These are phyloP conservation scores for Cotesia chilonis DNA, from an alignment of 1,140 invertebrate species.

Conservation along the genomic window DNA sequence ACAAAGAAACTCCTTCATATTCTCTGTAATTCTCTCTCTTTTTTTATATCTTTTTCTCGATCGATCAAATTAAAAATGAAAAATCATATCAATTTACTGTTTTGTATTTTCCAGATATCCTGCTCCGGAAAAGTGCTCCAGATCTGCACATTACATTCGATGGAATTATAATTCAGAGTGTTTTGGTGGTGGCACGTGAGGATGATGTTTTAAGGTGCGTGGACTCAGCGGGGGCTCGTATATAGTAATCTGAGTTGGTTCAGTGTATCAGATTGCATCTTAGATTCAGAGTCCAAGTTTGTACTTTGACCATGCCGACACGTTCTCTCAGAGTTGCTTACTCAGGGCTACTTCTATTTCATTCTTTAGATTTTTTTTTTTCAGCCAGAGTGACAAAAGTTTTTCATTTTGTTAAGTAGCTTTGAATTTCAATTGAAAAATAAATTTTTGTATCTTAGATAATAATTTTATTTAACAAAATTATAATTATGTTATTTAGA, in stretches of 20 bases:
- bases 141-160: no score
- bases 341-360: constrained; percentile 16
- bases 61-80: no score
- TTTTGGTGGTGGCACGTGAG: constrained; percentile 51
- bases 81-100: no score
- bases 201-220: constrained; percentile 58
- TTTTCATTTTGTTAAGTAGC: not conserved
- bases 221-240: constrained; percentile 53
- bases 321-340: constrained; percentile 42
- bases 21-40: no score
- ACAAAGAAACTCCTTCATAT: no score
- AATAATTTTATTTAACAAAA: no score
- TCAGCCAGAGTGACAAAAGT: not conserved
- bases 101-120: no score
- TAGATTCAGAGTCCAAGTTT: constrained; percentile 35
- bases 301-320: constrained; percentile 62
- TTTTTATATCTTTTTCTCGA: no score
- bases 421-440: no score
- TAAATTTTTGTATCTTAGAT: no score
- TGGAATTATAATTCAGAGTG: not conserved
- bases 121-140: no score
- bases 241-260: constrained; percentile 58
- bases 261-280: constrained; percentile 59
- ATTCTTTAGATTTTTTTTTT: not conserved
- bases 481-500: no score